Percentiles rank a stretch among this genome's conserved stretches.
Conservation (phyloP, 2,797 vertebrate genomes). For the Chaetodon trifasciatus region DNA sequence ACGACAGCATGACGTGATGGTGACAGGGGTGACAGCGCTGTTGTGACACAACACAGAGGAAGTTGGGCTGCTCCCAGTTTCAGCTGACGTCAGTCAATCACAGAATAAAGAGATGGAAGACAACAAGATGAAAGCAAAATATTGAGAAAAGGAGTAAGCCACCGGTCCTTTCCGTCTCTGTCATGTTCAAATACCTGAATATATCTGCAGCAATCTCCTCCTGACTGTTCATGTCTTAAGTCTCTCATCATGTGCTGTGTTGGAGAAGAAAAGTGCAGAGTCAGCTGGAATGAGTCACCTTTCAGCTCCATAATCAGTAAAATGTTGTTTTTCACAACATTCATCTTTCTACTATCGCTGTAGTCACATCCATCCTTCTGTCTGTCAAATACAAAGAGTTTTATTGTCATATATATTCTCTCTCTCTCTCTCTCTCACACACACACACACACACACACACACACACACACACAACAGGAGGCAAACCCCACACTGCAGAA, state of each 20-base stretch:
- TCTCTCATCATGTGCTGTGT: background rate
- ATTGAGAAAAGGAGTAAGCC: background rate
- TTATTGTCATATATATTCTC: background rate
- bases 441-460: background rate
- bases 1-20: background rate
- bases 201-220: background rate
- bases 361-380: background rate
- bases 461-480: conserved; percentile 7
- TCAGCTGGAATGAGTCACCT: background rate
- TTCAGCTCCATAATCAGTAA: conserved; percentile 7
- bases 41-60: conserved; percentile 17
- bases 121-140: conserved; percentile 10
- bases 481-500: background rate
- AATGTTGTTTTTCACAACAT: background rate
- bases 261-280: background rate
- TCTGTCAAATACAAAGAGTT: background rate
- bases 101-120: conserved; percentile 8
- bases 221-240: background rate
- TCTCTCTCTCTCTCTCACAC: background rate
- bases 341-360: background rate
- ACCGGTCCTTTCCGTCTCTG: background rate
- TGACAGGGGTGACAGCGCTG: conserved; percentile 39
- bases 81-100: conserved; percentile 43
- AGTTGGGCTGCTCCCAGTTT: conserved; percentile 11
- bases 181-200: background rate